Percentiles rank a stretch among this genome's conserved stretches.
phyloP scores from a whole-genome alignment of 64 coral and sea anemone species.

The Cladopsammia gracilis region DNA sequence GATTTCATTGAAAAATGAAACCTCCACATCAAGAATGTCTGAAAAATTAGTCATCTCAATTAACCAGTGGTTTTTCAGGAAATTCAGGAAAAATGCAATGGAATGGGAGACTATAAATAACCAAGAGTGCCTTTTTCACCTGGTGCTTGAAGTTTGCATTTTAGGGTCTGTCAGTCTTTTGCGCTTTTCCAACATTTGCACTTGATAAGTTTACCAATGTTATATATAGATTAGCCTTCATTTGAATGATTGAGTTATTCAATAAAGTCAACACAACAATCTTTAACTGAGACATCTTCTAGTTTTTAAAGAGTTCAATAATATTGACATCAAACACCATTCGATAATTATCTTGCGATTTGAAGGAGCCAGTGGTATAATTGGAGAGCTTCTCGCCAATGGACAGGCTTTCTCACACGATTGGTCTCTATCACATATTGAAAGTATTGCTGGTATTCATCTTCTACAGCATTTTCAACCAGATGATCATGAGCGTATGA shows the following conservation, averaged over 20 bases:
- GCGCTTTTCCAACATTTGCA: background rate
- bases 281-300: too few species aligned
- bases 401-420: background rate
- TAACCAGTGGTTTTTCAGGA: too few species aligned
- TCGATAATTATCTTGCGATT: slow-evolving; percentile 4
- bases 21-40: too few species aligned
- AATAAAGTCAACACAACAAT: background rate
- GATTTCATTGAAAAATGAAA: too few species aligned
- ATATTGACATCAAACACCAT: too few species aligned
- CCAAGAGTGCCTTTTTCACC: too few species aligned
- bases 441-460: slow-evolving; percentile 14
- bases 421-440: slow-evolving; percentile 2
- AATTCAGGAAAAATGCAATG: too few species aligned
- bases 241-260: slow-evolving; percentile 3
- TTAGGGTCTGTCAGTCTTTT: too few species aligned
- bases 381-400: slow-evolving; percentile 6
- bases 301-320: too few species aligned
- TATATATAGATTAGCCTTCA: background rate
- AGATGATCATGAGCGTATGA: background rate
- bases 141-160: too few species aligned
- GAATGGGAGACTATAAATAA: too few species aligned
- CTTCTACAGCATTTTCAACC: slow-evolving; percentile 8
- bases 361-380: slow-evolving; percentile 12
- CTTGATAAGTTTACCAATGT: background rate
- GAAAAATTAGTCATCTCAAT: too few species aligned